Evolutionary conservation across 2,113 vertebrate species (phyloP).

Genomic region (Mastomys natalensis): DNA sequence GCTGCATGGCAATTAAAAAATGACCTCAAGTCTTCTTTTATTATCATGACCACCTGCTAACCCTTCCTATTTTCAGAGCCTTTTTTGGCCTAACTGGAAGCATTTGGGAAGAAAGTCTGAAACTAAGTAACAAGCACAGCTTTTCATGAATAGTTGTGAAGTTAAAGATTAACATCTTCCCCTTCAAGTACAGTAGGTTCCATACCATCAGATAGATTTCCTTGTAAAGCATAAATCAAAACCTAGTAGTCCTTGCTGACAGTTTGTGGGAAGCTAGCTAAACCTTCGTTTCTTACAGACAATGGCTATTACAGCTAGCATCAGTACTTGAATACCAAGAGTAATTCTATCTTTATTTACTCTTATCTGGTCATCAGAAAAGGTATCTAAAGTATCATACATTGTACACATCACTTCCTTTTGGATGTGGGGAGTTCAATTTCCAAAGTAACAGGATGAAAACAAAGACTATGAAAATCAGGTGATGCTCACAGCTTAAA

Average conservation of each 20-base stretch:
- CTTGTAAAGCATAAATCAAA: not conserved
- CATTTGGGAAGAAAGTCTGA: slow-evolving; percentile 51
- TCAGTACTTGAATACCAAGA: slow-evolving; percentile 35
- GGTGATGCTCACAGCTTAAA: not conserved
- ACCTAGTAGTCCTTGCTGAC: not conserved
- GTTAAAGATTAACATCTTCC: not conserved
- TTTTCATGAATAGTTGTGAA: slow-evolving; percentile 45
- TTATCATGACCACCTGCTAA: not conserved
- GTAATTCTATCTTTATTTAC: slow-evolving; percentile 20
- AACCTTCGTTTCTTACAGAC: not conserved
- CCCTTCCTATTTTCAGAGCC: not conserved
- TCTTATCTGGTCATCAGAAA: slow-evolving; percentile 46
- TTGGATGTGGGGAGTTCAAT: not conserved
- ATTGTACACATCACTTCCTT: slow-evolving; percentile 29
- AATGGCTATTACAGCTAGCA: slow-evolving; percentile 6
- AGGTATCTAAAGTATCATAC: not conserved
- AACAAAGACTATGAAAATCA: slow-evolving; percentile 43
- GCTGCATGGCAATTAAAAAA: slow-evolving; percentile 44
- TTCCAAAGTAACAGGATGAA: slow-evolving; percentile 37
- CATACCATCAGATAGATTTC: not conserved
- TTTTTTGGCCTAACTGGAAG: not conserved
- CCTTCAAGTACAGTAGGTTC: not conserved
- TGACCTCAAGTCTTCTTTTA: slow-evolving; percentile 2
- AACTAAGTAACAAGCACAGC: slow-evolving; percentile 22
- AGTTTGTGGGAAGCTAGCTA: not conserved